Evolutionary conservation across 2,888 invertebrate species (phyloP).

Genomic region (Homarus gammarus): DNA sequence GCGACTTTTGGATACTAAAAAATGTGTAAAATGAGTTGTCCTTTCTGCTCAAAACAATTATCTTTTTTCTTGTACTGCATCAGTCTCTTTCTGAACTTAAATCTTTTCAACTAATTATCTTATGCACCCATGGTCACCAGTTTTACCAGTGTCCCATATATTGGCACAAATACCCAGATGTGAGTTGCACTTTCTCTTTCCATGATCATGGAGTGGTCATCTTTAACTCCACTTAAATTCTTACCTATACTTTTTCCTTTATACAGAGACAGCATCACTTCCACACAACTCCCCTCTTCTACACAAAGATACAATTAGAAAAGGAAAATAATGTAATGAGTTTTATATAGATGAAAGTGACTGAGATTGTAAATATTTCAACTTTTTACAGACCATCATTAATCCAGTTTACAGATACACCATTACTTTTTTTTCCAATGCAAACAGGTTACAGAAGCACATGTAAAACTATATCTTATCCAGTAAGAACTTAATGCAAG

Average conservation of each 20-base stretch:
- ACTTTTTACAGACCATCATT: slow-evolving; percentile 41
- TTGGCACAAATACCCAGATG: slow-evolving; percentile 13
- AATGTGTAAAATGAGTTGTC: background rate
- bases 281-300: slow-evolving; percentile 27
- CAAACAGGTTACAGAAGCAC: slow-evolving; percentile 67
- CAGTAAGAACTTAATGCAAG: slow-evolving; percentile 57
- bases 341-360: slow-evolving; percentile 42
- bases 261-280: slow-evolving; percentile 11
- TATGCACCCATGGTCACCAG: slow-evolving; percentile 4
- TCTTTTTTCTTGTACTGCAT: background rate
- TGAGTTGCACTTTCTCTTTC: slow-evolving; percentile 2
- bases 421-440: slow-evolving; percentile 49
- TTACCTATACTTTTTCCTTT: background rate
- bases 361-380: slow-evolving; percentile 56
- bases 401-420: slow-evolving; percentile 55
- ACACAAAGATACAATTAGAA: slow-evolving; percentile 46
- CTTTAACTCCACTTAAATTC: slow-evolving; percentile 8
- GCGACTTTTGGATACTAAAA: background rate
- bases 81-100: background rate
- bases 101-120: background rate
- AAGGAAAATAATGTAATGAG: slow-evolving; percentile 38
- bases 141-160: background rate
- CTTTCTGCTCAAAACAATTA: background rate
- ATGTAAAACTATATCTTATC: slow-evolving; percentile 63
- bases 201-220: background rate